Conservation (phyloP, 64 coral and sea anemone genomes). For the Acropora tenuis region DNA sequence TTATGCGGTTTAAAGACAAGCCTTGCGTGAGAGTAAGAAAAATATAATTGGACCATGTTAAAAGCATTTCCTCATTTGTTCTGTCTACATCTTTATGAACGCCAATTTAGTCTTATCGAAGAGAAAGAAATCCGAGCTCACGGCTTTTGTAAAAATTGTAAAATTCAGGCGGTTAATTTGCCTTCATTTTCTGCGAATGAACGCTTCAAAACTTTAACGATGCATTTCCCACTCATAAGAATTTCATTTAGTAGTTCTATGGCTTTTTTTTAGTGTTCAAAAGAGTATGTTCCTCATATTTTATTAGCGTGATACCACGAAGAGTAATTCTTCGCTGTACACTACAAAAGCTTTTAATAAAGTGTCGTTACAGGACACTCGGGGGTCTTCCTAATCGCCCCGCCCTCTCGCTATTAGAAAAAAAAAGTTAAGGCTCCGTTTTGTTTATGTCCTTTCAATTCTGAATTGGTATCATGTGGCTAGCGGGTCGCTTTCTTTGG, state of each 20-base stretch:
- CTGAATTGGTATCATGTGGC: constrained; percentile 24
- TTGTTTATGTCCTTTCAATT: constrained; percentile 35
- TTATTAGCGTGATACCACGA: constrained; percentile 13
- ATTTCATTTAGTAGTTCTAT: background rate
- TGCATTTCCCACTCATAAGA: background rate
- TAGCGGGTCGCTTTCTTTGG: constrained; percentile 18
- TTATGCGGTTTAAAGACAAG: constrained; percentile 7
- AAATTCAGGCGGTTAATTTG: background rate
- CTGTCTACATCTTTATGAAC: background rate
- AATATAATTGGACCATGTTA: background rate
- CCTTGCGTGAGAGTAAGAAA: background rate
- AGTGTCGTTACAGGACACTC: constrained; percentile 27
- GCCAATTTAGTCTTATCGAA: background rate
- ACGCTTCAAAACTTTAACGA: background rate
- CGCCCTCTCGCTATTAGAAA: constrained; percentile 34
- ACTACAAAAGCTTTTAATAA: constrained; percentile 29
- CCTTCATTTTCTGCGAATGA: constrained; percentile 20
- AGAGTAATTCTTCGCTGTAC: constrained; percentile 18
- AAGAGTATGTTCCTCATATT: background rate
- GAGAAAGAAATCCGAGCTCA: background rate
- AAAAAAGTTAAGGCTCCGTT: constrained; percentile 33
- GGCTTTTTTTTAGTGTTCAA: background rate
- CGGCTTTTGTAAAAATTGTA: background rate
- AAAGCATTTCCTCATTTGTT: background rate
- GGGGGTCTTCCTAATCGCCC: constrained; percentile 34